Conservation (phyloP, 2,888 invertebrate genomes). For the Andrena trimmerana region DNA sequence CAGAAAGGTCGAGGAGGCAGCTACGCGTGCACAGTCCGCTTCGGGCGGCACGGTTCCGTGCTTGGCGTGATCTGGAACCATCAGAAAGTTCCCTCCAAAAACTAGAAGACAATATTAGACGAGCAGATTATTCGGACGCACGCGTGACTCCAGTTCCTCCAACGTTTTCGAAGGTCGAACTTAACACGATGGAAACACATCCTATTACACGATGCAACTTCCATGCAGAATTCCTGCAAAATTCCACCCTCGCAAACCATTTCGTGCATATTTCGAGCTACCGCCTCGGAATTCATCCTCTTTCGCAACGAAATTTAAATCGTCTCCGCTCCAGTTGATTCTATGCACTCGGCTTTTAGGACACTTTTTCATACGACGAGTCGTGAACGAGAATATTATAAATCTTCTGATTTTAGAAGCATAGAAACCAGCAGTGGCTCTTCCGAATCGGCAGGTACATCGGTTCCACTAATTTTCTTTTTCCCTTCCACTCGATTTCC, state of each 20-base stretch:
- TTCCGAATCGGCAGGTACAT: not conserved
- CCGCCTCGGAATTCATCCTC: too few species aligned
- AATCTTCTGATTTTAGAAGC: not conserved
- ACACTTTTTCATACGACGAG: not conserved
- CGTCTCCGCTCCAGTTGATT: not conserved
- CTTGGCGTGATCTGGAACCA: slow-evolving; percentile 74
- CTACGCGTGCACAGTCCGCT: not conserved
- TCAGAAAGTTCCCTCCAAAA: slow-evolving; percentile 55
- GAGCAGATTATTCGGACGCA: slow-evolving; percentile 37
- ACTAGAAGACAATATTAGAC: slow-evolving; percentile 37
- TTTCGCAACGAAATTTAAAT: not conserved
- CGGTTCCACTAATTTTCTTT: not conserved
- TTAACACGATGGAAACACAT: not conserved
- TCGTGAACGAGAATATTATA: not conserved
- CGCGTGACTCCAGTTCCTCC: slow-evolving; percentile 36
- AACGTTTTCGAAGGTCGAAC: slow-evolving; percentile 47
- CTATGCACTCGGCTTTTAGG: not conserved
- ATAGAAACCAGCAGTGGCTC: not conserved
- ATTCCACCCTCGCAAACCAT: not conserved
- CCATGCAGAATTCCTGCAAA: not conserved
- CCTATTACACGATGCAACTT: not conserved
- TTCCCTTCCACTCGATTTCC: not conserved
- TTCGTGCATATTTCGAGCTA: too few species aligned
- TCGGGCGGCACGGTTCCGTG: slow-evolving; percentile 56
- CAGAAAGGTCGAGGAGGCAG: slow-evolving; percentile 12